Percentiles rank a stretch among this genome's conserved stretches.
These are phyloP conservation scores for Heterodera filipjevi DNA, from an alignment of 2,888 invertebrate species.

Conservation along the genomic window DNA sequence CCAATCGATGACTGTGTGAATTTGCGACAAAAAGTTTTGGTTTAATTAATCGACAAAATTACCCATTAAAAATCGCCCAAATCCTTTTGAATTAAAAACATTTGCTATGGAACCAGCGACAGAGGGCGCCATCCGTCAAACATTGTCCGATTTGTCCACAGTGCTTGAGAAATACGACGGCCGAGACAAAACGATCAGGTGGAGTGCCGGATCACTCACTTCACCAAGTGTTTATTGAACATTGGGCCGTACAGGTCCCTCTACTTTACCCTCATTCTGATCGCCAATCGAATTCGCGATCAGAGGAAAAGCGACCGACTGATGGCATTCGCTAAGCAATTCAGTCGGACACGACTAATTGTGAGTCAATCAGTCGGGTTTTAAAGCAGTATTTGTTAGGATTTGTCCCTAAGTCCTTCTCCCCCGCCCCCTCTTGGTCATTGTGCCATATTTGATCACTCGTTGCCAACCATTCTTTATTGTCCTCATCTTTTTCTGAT, in stretches of 20 bases:
- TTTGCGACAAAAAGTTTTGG: not conserved
- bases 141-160: not conserved
- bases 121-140: not conserved
- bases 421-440: not conserved
- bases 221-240: too few species aligned
- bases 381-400: constrained; percentile 46
- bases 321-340: constrained; percentile 49
- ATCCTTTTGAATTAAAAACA: not conserved
- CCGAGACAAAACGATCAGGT: constrained; percentile 26
- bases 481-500: not conserved
- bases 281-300: constrained; percentile 24
- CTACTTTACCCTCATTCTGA: constrained; percentile 26
- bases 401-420: not conserved
- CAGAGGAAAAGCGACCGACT: constrained; percentile 6
- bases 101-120: constrained; percentile 4
- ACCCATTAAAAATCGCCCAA: not conserved
- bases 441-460: too few species aligned
- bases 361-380: too few species aligned
- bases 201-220: not conserved
- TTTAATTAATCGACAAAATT: not conserved
- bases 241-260: constrained; percentile 17
- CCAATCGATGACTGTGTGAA: not conserved
- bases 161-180: constrained; percentile 13
- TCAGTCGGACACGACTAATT: constrained; percentile 47
- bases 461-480: not conserved